Evolutionary conservation across 2,797 vertebrate genomes (phyloP), one percentile per base, ranked within the genome.

Genomic region (Sebastes diploproa): DNA sequence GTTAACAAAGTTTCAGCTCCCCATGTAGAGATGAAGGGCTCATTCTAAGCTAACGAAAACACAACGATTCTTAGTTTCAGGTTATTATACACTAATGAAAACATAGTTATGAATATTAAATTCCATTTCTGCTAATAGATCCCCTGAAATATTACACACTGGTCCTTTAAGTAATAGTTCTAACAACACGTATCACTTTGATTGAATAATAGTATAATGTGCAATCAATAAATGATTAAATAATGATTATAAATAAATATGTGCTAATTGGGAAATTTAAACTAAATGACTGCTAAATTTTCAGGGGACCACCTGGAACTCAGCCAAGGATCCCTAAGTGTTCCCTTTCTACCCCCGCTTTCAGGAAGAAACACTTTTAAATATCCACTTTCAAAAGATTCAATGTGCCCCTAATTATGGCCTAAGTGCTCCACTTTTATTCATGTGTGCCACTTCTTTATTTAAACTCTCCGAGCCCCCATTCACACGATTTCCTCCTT

Each of bases 351-450:
- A 20, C 18, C n/a, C 36, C 22, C 50, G 72, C 80, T 78, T 92
- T 60, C 18, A 76, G 38, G 46, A 81, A 81, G 58, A 81, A 80
- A 85, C 78, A 63, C 59, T 72, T 60, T 18, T 10, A 56, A 70
- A 54, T 32, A 66, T 79, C 77, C 77, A 78, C 66, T 85, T 88
- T 78, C 5, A 77, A 70, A 83, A 67, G 66, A 89, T 86, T 87
- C 42, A 87, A 82, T 59, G 10, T 72, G 34, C 16, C 70, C 30
- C 64, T 88, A 72, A 83, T 78, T 78, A 74, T 78, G 61, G 34
- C 83, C 85, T n/a, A 78, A 60, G 72, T 63, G 52, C 60, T 78
- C 63, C 72, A 62, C 34, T 82, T 54, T 38, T 73, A 82, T 78
- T 85, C 63, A 89, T 76, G 29, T 55, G 66, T 54, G 36, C 61